A percentile compares a stretch with the other conserved stretches of the same genome.
Conservation (phyloP, 2,113 vertebrate species). For the Megaceryle torquata region DNA sequence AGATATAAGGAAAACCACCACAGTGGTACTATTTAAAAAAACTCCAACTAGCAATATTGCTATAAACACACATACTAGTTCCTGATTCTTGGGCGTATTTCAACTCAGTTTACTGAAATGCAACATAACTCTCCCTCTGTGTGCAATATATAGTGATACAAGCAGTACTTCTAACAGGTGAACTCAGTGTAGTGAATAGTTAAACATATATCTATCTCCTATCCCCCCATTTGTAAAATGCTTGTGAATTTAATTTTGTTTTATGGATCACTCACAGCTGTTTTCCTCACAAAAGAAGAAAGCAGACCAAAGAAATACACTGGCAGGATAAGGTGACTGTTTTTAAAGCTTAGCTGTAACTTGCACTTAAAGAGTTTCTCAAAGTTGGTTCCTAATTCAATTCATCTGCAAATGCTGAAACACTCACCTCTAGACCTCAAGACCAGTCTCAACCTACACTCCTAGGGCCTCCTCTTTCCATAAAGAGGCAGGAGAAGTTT, state of each 20-base stretch:
- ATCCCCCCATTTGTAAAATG: neutral
- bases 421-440: neutral
- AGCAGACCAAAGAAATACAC: neutral
- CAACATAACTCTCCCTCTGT: neutral
- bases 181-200: neutral
- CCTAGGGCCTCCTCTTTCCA: neutral
- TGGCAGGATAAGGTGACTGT: neutral
- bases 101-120: neutral
- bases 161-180: neutral
- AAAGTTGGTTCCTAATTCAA: neutral
- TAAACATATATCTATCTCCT: neutral
- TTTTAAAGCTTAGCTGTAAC: neutral
- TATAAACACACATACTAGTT: neutral
- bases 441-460: neutral
- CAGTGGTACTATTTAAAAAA: neutral
- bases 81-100: neutral
- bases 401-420: neutral
- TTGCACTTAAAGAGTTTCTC: neutral
- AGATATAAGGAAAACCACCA: neutral
- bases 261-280: neutral
- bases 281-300: neutral
- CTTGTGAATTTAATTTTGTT: neutral
- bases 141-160: neutral
- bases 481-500: neutral
- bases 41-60: neutral